These are phyloP conservation scores for Orthosia gracilis DNA, from an alignment of 2,888 invertebrate species.

Conservation along the genomic window DNA sequence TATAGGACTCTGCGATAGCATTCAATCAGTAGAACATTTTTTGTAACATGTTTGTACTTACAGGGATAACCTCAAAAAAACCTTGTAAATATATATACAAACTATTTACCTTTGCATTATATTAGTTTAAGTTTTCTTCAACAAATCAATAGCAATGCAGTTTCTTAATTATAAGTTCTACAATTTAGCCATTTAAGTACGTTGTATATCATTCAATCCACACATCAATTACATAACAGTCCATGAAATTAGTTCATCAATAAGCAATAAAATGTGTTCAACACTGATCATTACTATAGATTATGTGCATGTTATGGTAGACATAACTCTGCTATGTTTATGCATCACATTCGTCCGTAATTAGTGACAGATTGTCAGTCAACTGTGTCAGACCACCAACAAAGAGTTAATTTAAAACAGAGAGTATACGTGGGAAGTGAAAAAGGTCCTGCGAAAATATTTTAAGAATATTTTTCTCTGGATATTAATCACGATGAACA, in stretches of 20 bases:
- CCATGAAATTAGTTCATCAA: constrained; percentile 25
- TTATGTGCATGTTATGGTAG: constrained; percentile 22
- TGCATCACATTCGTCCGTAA: constrained; percentile 27
- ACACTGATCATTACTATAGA: constrained; percentile 8
- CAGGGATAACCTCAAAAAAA: too few relatives aligned
- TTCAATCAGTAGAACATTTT: too few relatives aligned
- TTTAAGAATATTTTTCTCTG: not conserved
- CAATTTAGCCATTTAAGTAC: not conserved
- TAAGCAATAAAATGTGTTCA: constrained; percentile 14
- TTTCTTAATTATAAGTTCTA: not conserved
- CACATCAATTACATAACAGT: not conserved
- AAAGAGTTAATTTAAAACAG: constrained; percentile 27
- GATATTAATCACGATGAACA: not conserved
- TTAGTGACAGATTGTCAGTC: constrained; percentile 57
- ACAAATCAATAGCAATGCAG: too few relatives aligned
- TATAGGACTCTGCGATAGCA: too few relatives aligned
- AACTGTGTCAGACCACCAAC: constrained; percentile 48
- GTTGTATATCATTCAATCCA: not conserved
- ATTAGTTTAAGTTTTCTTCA: too few relatives aligned
- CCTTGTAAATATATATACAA: not conserved
- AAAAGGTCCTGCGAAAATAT: not conserved
- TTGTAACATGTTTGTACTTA: too few relatives aligned
- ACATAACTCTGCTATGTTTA: constrained; percentile 31
- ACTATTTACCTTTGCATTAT: not conserved
- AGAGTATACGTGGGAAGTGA: not conserved